Percentiles rank a stretch among this genome's conserved stretches.
Evolutionary conservation across 2,888 invertebrate species (phyloP).

Genomic region (Neuroscelio doddi): DNA sequence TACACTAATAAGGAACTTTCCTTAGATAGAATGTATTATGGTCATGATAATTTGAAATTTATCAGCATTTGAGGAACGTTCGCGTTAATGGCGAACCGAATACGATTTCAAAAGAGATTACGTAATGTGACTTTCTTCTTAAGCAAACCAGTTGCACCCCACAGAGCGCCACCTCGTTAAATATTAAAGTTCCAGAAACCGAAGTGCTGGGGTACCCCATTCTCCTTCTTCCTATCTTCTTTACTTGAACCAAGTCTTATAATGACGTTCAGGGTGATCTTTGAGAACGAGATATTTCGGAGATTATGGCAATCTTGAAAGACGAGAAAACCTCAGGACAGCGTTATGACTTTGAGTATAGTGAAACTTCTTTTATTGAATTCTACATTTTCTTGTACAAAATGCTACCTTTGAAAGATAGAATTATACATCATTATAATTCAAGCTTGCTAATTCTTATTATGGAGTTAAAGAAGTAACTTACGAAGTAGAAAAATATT

Average conservation of each 20-base stretch:
- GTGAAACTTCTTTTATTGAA: not conserved
- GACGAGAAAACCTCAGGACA: slow-evolving; percentile 37
- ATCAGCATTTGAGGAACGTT: slow-evolving; percentile 60
- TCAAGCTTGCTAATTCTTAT: too few relatives aligned
- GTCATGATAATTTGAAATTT: slow-evolving; percentile 55
- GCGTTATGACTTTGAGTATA: slow-evolving; percentile 16
- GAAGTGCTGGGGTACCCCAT: slow-evolving; percentile 22
- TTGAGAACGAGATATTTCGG: slow-evolving; percentile 67
- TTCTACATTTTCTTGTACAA: not conserved
- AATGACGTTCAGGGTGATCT: slow-evolving; percentile 61
- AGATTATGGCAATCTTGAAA: slow-evolving; percentile 68
- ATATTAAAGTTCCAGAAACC: slow-evolving; percentile 63
- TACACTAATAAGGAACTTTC: slow-evolving; percentile 14
- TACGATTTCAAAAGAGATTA: slow-evolving; percentile 69
- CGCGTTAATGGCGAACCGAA: slow-evolving; percentile 66
- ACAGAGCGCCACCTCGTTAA: slow-evolving; percentile 61
- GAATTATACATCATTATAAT: too few relatives aligned
- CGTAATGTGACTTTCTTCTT: slow-evolving; percentile 61
- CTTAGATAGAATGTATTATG: slow-evolving; percentile 8
- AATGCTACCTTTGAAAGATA: too few relatives aligned
- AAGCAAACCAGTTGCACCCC: slow-evolving; percentile 47
- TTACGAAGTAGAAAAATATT: too few relatives aligned
- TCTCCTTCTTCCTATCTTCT: slow-evolving; percentile 33
- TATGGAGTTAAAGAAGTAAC: too few relatives aligned
- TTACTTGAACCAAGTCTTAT: slow-evolving; percentile 52